Evolutionary conservation across 1,140 invertebrate species (phyloP), one percentile per base, ranked within the genome.

Genomic region (Drosophila kanapiae): DNA sequence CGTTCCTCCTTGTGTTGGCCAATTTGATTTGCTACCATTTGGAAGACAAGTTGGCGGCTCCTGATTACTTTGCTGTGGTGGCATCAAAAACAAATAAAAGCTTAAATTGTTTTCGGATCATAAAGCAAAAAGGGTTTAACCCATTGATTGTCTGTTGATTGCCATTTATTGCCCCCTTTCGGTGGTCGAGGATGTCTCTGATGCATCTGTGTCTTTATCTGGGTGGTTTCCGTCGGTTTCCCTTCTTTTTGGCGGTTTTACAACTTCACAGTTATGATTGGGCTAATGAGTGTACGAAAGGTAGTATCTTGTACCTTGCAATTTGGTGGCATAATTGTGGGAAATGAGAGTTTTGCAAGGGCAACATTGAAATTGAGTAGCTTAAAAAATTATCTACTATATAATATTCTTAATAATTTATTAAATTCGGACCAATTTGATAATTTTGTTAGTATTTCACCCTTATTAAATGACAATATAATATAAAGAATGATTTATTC

Each of bases 21-120:
- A 74, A 72, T 80, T 69, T 80, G 81, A 69, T 77, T 80, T 84
- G 84, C 72, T 88, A 84, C 74, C 74, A 88, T 84, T 88, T 84
- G 71, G 49, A 71, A 78, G 71, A 64, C 74, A 64, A 56, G 56
- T 43, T 70, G 42, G 59, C 40, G 62, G 56, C 75, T 63, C 33
- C 60, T 88, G 84, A 84, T 88, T 88, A 79, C 80, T 64, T 67
- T 60, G 72, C 78, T 88, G 77, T 84, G 82, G 85, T 87, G 80
- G 83, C 77, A 87, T 88, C 84, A 76, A 85, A 90, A 88, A 85
- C 85, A 90, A 88, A 88, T 88, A 88, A 88, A 88, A 90, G 81
- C 85, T 82, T 85, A 90, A 88, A 88, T 88, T 88, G 85, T 88
- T 84, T 90, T 88, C 85, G 76, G 85, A 88, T 87, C 84, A 90